Percentiles rank a stretch among this genome's conserved stretches.
These are phyloP conservation scores for Helarctos malayanus DNA, from an alignment of 2,797 vertebrate species.

Conservation along the genomic window DNA sequence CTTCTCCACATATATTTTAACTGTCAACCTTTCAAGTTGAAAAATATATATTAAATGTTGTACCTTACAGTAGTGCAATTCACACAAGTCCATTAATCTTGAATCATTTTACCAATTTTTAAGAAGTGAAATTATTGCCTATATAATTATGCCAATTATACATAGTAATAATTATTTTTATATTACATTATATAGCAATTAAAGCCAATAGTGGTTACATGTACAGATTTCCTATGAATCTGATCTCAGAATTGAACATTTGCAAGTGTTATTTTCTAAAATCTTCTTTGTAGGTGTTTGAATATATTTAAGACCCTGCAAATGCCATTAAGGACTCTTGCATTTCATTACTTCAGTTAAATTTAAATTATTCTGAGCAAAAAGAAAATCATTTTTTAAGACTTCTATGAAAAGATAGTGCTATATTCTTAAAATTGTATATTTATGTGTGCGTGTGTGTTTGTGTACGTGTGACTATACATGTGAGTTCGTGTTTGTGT, in stretches of 20 bases:
- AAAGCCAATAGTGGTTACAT: slow-evolving; percentile 31
- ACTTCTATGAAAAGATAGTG: background rate
- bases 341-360: slow-evolving; percentile 47
- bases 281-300: slow-evolving; percentile 24
- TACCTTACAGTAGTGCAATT: background rate
- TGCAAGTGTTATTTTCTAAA: slow-evolving; percentile 56
- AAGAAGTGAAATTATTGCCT: slow-evolving; percentile 52
- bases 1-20: slow-evolving; percentile 34
- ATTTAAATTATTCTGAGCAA: slow-evolving; percentile 30
- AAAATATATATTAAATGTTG: slow-evolving; percentile 63
- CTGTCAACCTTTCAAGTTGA: slow-evolving; percentile 64
- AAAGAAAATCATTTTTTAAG: background rate
- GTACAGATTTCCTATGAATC: slow-evolving; percentile 54
- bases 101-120: slow-evolving; percentile 64
- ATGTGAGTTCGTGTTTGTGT: background rate
- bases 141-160: slow-evolving; percentile 33
- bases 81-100: slow-evolving; percentile 34
- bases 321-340: background rate
- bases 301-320: background rate
- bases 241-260: slow-evolving; percentile 51
- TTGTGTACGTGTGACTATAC: background rate
- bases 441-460: background rate
- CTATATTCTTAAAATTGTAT: background rate
- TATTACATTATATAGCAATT: slow-evolving; percentile 17
- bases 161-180: slow-evolving; percentile 30